Evolutionary conservation across 1,140 invertebrate species (phyloP), one percentile per base, ranked within the genome.

Genomic region (Caenorhabditis briggsae): DNA sequence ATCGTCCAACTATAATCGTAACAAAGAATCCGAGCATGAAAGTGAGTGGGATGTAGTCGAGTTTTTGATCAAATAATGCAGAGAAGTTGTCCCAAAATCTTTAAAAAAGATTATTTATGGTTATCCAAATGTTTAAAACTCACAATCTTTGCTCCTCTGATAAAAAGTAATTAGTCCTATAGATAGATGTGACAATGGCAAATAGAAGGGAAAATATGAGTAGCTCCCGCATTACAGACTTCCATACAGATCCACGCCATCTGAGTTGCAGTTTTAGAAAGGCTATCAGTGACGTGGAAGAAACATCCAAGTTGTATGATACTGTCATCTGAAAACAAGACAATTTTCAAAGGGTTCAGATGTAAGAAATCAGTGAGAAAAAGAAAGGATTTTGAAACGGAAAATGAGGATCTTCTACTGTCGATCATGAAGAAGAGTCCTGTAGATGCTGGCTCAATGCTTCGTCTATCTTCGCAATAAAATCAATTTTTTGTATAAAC

Each of bases 21-120:
- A 92, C 91, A 56, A 91, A 92, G 87, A 92, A 92, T 20, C 91
- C 92, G 50, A 92, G 89, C 87, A 92, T 90, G 86, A 92, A 92
- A n/a, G 90, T 89, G 12, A 92, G 59, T 18, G 90, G 90, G 84
- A 92, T 92, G 46, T 89, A 88, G 83, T 91, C 87, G 14, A 92
- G 84, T 46, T 90, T 89, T 65, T 84, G 50, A 55, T 90, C 88
- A 70, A 89, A 89, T 65, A 92, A 89, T 33, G 85, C 82, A 9
- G 89, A 88, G 9, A 92, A 86, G 33, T 86, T 83, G 87, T 92
- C 90, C 85, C 91, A 89, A 53, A 86, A 86, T 82, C 87, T 90
- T n/a, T 64, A 50, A 41, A 61, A 18, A 41, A 16, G 11, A 3
- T 18, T n/a, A 58, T 58, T 20, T n/a, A 2, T n/a, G 58, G 14